These are phyloP conservation scores for Sternarchorhynchus goeldii DNA, from an alignment of 2,797 vertebrate genomes.

Conservation along the genomic window DNA sequence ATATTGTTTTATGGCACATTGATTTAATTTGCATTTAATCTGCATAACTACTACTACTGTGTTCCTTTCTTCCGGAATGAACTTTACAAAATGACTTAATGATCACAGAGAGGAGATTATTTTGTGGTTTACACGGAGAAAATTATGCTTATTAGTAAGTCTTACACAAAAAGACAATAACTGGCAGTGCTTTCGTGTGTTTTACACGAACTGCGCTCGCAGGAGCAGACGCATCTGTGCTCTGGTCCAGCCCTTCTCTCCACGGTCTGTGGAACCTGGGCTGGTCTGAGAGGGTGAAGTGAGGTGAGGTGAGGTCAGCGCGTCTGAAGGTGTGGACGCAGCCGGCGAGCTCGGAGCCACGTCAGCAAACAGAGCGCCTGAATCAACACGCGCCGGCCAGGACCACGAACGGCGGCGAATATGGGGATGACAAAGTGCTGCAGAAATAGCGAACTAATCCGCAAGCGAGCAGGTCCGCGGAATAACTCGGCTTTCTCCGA, in stretches of 20 bases:
- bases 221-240: neutral
- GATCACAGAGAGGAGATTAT: neutral
- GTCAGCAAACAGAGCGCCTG: constrained; percentile 33
- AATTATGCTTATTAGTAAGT: neutral
- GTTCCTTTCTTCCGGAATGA: neutral
- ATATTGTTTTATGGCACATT: neutral
- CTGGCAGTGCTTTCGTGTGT: neutral
- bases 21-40: neutral
- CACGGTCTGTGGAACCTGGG: neutral
- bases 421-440: constrained; percentile 12
- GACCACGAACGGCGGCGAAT: constrained; percentile 13
- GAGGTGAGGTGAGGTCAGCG: constrained; percentile 4
- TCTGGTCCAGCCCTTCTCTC: neutral
- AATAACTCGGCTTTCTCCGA: constrained; percentile 2
- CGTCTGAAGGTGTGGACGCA: neutral
- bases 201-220: neutral
- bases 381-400: constrained; percentile 33
- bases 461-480: neutral
- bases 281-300: constrained; percentile 12
- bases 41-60: neutral
- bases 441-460: constrained; percentile 13
- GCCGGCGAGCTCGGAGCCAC: constrained; percentile 19
- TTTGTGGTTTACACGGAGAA: neutral
- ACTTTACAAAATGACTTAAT: neutral
- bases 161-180: neutral